Evolutionary conservation across 2,113 vertebrate species (phyloP).

Genomic region (Mesocricetus auratus): DNA sequence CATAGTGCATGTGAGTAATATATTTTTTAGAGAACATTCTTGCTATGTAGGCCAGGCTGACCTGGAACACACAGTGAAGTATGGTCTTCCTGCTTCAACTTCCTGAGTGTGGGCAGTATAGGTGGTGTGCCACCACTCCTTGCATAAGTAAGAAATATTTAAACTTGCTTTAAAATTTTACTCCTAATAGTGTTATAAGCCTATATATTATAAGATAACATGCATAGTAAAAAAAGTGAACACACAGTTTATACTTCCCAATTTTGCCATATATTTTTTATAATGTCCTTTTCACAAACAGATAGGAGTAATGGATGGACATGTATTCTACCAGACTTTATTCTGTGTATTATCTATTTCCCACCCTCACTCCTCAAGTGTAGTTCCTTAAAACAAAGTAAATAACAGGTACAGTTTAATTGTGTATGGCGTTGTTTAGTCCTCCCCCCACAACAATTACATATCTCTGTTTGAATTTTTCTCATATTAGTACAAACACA

Average conservation of each 20-base stretch:
- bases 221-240: not conserved
- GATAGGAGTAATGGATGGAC: not conserved
- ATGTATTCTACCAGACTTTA: not conserved
- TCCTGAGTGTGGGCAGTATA: not conserved
- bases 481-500: not conserved
- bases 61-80: not conserved
- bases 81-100: not conserved
- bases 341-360: not conserved
- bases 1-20: not conserved
- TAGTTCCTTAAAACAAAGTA: not conserved
- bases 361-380: not conserved
- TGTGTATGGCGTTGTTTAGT: not conserved
- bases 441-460: not conserved
- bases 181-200: not conserved
- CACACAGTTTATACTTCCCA: not conserved
- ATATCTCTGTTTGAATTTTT: not conserved
- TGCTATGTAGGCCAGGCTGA: not conserved
- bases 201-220: not conserved
- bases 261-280: not conserved
- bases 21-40: not conserved
- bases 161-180: not conserved
- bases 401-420: not conserved
- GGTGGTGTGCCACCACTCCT: not conserved
- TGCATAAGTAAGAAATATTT: conserved; percentile 3
- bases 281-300: not conserved